A percentile compares a stretch with the other conserved stretches of the same genome.
Conservation (phyloP, 2,113 vertebrate genomes). For the Serinus canaria region DNA sequence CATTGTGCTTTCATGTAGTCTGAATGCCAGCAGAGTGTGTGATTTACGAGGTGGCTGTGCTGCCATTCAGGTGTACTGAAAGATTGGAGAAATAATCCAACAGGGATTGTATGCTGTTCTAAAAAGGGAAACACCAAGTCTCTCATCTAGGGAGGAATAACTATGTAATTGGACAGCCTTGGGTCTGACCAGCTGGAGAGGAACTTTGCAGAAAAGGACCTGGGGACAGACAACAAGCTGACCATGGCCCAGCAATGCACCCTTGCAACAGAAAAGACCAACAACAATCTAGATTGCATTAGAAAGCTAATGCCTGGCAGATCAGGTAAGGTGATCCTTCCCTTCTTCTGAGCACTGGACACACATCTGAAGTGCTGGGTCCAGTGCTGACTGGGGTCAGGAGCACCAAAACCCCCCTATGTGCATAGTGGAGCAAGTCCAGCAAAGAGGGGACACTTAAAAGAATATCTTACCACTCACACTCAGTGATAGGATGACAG, state of each 20-base stretch:
- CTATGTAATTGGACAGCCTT: neutral
- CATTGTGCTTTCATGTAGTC: neutral
- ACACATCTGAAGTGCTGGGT: neutral
- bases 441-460: neutral
- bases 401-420: accelerated
- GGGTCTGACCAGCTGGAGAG: neutral
- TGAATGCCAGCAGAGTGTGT: neutral
- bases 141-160: neutral
- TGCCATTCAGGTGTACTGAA: neutral
- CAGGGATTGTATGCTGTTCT: neutral
- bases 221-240: neutral
- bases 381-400: neutral
- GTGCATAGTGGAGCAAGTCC: neutral
- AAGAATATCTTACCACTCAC: neutral
- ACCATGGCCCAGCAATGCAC: neutral
- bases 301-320: neutral
- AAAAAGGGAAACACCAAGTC: neutral
- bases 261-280: neutral
- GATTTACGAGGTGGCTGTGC: neutral
- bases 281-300: neutral
- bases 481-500: neutral
- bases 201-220: neutral
- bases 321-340: neutral
- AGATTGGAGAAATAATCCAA: neutral
- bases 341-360: neutral